Evolutionary conservation across 2,797 vertebrate genomes (phyloP).

Genomic region (Lycodopsis pacificus): DNA sequence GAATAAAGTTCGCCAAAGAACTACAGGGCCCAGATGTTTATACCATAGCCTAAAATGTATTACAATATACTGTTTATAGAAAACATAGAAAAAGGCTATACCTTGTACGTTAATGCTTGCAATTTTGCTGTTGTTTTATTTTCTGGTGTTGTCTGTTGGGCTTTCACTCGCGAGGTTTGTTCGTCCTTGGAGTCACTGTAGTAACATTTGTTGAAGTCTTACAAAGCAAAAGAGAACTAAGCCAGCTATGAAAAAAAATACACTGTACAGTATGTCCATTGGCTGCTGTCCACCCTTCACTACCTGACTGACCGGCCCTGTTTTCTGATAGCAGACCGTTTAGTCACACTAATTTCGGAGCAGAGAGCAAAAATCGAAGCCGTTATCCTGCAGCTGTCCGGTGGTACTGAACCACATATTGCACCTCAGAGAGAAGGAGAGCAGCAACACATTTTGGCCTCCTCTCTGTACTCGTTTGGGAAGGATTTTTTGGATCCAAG

Average conservation of each 20-base stretch:
- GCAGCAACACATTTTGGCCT: slow-evolving; percentile 38
- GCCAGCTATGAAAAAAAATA: neutral
- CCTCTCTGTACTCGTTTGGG: slow-evolving; percentile 39
- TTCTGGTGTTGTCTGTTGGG: neutral
- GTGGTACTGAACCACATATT: slow-evolving; percentile 25
- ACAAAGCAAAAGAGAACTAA: neutral
- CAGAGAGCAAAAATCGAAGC: slow-evolving; percentile 20
- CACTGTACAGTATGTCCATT: neutral
- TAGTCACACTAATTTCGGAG: slow-evolving; percentile 24
- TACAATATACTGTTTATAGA: neutral
- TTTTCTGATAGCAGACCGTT: slow-evolving; percentile 32
- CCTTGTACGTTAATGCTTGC: neutral
- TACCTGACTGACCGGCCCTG: neutral
- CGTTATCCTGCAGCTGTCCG: slow-evolving; percentile 42
- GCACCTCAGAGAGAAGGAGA: slow-evolving; percentile 22
- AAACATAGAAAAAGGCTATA: neutral
- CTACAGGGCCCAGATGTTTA: neutral
- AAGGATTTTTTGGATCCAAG: slow-evolving; percentile 37
- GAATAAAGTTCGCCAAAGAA: neutral
- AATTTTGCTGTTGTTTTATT: neutral
- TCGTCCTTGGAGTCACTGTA: slow-evolving; percentile 19
- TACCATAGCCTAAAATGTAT: neutral
- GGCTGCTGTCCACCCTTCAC: neutral
- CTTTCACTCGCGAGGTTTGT: neutral
- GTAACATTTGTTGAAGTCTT: slow-evolving; percentile 5